Evolutionary conservation across 2,888 invertebrate genomes (phyloP).

Genomic region (Autographa gamma): DNA sequence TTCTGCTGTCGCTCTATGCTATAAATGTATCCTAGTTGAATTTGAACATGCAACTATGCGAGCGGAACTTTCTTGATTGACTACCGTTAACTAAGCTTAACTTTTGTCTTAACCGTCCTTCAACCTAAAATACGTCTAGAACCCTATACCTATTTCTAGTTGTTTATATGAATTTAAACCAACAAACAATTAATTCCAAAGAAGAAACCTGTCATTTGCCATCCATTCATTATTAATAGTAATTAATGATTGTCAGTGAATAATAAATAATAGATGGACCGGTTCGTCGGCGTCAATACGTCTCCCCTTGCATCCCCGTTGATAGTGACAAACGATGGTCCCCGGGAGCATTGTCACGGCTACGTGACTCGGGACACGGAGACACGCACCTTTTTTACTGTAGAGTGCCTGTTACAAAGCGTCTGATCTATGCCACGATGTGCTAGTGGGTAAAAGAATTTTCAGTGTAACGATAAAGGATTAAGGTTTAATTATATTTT

Average conservation of each 20-base stretch:
- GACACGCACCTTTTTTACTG: conserved; percentile 22
- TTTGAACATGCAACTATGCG: not conserved
- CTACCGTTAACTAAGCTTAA: not conserved
- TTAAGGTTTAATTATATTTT: too few relatives aligned
- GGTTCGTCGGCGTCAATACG: conserved; percentile 31
- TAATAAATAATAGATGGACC: conserved; percentile 7
- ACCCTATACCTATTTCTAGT: not conserved
- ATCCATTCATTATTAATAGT: conserved; percentile 2
- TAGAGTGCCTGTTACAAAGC: conserved; percentile 7
- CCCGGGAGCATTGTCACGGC: conserved; percentile 49
- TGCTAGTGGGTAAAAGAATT: not conserved
- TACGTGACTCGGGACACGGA: conserved; percentile 69
- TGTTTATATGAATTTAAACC: not conserved
- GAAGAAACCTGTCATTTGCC: not conserved
- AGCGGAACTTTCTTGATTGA: not conserved
- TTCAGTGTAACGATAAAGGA: not conserved
- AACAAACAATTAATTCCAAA: not conserved
- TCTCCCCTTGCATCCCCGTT: conserved; percentile 50
- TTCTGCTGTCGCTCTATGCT: not conserved
- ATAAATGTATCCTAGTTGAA: not conserved
- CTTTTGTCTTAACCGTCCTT: not conserved
- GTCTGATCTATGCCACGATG: not conserved
- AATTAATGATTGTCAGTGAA: conserved; percentile 4
- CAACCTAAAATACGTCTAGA: not conserved
- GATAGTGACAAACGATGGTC: conserved; percentile 71